Evolutionary conservation across 2,888 invertebrate species (phyloP), one percentile per base, ranked within the genome.

Genomic region (Troides helena): DNA sequence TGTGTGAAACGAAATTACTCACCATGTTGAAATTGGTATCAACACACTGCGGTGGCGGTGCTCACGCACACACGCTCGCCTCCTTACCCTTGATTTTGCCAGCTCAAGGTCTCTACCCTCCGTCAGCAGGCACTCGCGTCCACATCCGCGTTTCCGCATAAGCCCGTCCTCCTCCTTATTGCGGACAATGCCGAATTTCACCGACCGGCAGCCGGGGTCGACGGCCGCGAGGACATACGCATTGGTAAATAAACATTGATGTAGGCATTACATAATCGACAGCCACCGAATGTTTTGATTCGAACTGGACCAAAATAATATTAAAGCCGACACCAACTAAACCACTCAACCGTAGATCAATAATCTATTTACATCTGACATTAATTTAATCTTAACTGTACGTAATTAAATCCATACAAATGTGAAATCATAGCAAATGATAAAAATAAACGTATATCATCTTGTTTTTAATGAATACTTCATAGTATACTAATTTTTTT

Each of bases 71-170:
- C 92, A 81, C 72, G 64, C 76, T 73, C 80, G 82, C 74, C 78
- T 77, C 85, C 80, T 92, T 92, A 92, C 92, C 92, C 92, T 92
- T 92, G 92, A 92, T 92, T 92, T 92, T 89, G 90, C 91, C 86
- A 87, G 89, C 92, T 92, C 92, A 92, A 92, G 92, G 92, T 92
- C 92, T 91, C 92, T 90, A 91, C 92, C 92, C 92, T 87, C 87
- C 74, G 78, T 74, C 76, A 74, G 72, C 74, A 80, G 82, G 80
- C 86, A 76, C 81, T 92, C 87, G 76, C 84, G 81, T 88, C 81
- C 80, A 71, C 61, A 58, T n/a, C 57, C 57, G 63, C 78, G 71
- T 71, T 78, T 75, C 77, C 77, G 81, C 74, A 86, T 90, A 85
- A 80, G 78, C 76, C 84, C 77, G 77, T 91, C 92, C 83, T 79